Base-by-base conservation (phyloP, 2,113 vertebrate genomes). In the Phrynosoma platyrhinos region DNA sequence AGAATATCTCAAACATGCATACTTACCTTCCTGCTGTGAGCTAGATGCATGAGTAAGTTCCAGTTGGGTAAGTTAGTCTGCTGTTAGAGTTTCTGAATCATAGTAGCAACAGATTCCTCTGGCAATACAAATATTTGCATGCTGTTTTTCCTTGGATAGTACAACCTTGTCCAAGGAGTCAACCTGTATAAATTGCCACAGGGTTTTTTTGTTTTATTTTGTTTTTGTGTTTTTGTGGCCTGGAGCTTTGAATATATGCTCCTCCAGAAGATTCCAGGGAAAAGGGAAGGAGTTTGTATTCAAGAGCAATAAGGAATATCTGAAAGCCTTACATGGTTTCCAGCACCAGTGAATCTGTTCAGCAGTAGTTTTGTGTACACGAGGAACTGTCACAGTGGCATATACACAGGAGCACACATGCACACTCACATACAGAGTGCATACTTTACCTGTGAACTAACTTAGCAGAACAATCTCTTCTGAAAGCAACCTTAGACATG, bases 11-110 rank as follows among this genome's bases (percentile, higher is more conserved):
- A 87, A 80, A 0, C 94, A 94, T 95, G 95, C 95, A 90, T 79
- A 94, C 95, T 93, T 94, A 96, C 95, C 94, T 93, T 91, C 71
- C 77, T 74, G 75, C 30, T 62, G 79, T 91, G 87, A 88, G 87
- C 75, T 77, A 80, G 20, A 2, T 79, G 5, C 36, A 86, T 85
- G 88, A 76, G 80, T 68, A 42, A 78, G 52, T 64, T 47, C 79
- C 83, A 83, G 92, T 83, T 40, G 0, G 89, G 88, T 88, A 86
- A 89, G 92, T 96, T 95, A 96, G 94, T 95, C 0, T 0, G 76
- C 88, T 94, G 32, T 87, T 83, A 88, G 92, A 95, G 89, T 85
- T 53, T 94, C 87, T 87, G 55, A 53, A 64, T 42, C 68, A n/a
- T 40, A 55, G 42, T 58, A 86, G 32, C 53, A 90, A 77, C 0